Percentiles rank a stretch among this genome's conserved stretches.
Evolutionary conservation across 2,113 vertebrate species (phyloP).

Genomic region (Leiothrix lutea): DNA sequence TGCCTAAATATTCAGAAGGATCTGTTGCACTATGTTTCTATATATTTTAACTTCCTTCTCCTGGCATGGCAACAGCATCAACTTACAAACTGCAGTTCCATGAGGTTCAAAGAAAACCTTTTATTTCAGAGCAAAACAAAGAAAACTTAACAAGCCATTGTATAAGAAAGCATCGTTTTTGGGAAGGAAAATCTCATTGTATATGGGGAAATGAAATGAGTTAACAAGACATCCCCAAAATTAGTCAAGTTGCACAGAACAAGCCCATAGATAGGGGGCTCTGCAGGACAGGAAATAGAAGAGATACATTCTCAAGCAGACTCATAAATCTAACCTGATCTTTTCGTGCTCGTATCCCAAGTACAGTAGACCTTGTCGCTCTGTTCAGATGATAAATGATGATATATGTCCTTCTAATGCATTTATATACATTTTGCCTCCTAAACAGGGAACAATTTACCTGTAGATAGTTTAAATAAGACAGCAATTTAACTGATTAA

Average conservation of each 20-base stretch:
- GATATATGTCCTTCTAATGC: slow-evolving; percentile 33
- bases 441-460: slow-evolving; percentile 30
- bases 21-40: background rate
- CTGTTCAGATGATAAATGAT: slow-evolving; percentile 50
- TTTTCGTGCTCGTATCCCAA: slow-evolving; percentile 5
- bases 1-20: background rate
- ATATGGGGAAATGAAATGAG: background rate
- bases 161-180: background rate
- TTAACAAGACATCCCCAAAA: background rate
- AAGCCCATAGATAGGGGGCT: slow-evolving; percentile 47
- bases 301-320: background rate
- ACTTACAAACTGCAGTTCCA: background rate
- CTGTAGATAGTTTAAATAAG: slow-evolving; percentile 45
- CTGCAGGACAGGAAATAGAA: slow-evolving; percentile 45
- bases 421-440: slow-evolving; percentile 29
- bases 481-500: background rate
- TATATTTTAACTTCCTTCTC: background rate
- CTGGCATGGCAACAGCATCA: background rate
- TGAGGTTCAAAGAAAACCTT: background rate
- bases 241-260: background rate
- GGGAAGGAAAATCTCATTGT: background rate
- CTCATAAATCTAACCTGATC: slow-evolving; percentile 24
- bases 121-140: background rate
- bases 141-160: background rate
- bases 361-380: slow-evolving; percentile 33